Evolutionary conservation across 1,140 invertebrate species (phyloP), one percentile per base, ranked within the genome.

Genomic region (Drusus annulatus): DNA sequence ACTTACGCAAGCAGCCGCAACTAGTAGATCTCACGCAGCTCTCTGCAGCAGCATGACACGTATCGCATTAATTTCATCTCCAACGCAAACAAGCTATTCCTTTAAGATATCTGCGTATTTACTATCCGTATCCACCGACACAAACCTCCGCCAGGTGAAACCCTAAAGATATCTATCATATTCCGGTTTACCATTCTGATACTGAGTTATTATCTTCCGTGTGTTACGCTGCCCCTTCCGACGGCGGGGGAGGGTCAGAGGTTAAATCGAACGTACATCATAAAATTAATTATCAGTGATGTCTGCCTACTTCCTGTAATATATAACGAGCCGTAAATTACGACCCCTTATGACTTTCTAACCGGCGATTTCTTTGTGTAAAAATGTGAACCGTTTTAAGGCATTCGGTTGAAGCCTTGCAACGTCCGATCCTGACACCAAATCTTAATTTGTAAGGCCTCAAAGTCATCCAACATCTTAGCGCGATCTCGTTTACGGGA

Each of bases 231-330:
- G 52, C 52, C 17, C 19, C 21, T 3, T 63, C 60, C 60, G 52
- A 54, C 54, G 21, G 10, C 0, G 19, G 54, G 7, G 16, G 7
- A 21, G 17, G 63, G 63, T 65, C 31, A 65, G 31, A 65, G 31
- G 68, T 71, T 50, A 71, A 71, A 71, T 51, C 7, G 36, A n/a
- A n/a, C n/a, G n/a, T 23, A 63, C 60, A 71, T 23, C 68, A 16
- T 71, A 51, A 17, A 71, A 71, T 71, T 71, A 71, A 51, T 71
- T 71, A 71, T 71, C 31, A 16, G 68, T 51, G 36, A 71, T 17
- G n/a, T 10, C 1, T 17, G 50, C 51, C 36, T 19, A 71, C 68
- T 71, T 71, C 50, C 68, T 71, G 36, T 19, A 21, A 21, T 71
- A 17, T 71, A 23, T 19, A 51, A 51, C 68, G 21, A 5, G 10